Conservation (phyloP, 1,140 invertebrate genomes). For the Scaptodrosophila lebanonensis region DNA sequence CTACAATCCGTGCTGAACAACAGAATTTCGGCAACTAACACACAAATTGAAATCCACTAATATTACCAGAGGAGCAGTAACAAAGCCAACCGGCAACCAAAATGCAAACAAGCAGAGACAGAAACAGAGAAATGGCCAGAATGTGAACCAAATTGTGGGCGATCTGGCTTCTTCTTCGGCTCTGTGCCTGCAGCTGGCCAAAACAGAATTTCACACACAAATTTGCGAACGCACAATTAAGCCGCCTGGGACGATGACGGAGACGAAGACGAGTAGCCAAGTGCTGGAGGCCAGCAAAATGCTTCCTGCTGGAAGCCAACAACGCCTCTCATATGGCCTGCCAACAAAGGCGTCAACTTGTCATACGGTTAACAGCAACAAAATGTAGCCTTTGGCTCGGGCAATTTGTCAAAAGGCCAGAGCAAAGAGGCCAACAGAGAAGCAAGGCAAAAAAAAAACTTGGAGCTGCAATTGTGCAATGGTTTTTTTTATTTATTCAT, state of each 20-base stretch:
- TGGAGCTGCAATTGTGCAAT: constrained; percentile 41
- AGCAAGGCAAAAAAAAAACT: constrained; percentile 11
- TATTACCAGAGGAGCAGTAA: no score
- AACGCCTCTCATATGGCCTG: constrained; percentile 15
- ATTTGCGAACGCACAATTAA: constrained; percentile 63
- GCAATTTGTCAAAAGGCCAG: constrained; percentile 58
- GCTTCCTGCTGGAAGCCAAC: constrained; percentile 33
- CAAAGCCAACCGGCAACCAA: neutral
- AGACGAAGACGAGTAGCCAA: constrained; percentile 11
- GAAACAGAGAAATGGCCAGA: constrained; percentile 1
- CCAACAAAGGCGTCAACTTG: constrained; percentile 62
- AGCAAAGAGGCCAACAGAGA: no score
- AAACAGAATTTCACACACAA: constrained; percentile 38
- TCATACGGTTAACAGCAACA: constrained; percentile 38
- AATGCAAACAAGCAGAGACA: no score
- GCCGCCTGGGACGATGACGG: constrained; percentile 43
- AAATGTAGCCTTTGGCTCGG: constrained; percentile 45
- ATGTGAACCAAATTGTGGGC: neutral
- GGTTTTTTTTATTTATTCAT: constrained; percentile 8
- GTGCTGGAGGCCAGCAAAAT: constrained; percentile 12
- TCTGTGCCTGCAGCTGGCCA: no score
- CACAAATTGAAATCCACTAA: neutral
- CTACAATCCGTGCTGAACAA: no score
- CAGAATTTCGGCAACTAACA: no score
- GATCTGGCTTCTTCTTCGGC: no score